phyloP scores from a whole-genome alignment of 2,113 vertebrate genomes.

The Theristicus caerulescens region DNA sequence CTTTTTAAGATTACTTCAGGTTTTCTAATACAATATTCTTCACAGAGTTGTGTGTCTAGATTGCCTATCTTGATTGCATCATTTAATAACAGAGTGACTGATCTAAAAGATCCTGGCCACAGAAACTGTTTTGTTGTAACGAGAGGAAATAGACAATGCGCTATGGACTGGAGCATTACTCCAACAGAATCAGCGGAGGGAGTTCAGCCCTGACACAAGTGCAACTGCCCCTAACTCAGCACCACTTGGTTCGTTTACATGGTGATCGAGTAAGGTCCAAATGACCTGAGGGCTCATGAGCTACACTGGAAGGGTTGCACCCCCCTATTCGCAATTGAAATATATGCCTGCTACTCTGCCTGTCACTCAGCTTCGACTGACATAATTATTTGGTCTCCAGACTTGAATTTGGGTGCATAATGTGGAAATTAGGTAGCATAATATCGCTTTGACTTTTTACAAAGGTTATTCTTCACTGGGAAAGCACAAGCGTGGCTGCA shows the following conservation, averaged over 20 bases:
- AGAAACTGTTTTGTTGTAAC: not conserved
- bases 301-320: not conserved
- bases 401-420: not conserved
- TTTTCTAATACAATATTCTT: not conserved
- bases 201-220: not conserved
- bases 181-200: not conserved
- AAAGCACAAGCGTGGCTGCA: not conserved
- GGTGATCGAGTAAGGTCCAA: not conserved
- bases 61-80: not conserved
- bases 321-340: not conserved
- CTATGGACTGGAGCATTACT: fast-evolving
- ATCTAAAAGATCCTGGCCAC: not conserved
- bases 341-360: not conserved
- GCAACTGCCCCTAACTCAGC: not conserved
- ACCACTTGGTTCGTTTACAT: not conserved
- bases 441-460: not conserved
- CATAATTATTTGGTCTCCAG: not conserved
- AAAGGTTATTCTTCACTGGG: not conserved
- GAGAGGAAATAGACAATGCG: not conserved
- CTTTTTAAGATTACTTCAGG: not conserved
- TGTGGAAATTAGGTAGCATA: not conserved
- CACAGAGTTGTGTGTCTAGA: not conserved
- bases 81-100: not conserved
- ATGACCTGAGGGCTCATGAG: not conserved
- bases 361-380: not conserved